Evolutionary conservation across 1,140 invertebrate genomes (phyloP), one percentile per base, ranked within the genome.

Genomic region (Solen grandis): DNA sequence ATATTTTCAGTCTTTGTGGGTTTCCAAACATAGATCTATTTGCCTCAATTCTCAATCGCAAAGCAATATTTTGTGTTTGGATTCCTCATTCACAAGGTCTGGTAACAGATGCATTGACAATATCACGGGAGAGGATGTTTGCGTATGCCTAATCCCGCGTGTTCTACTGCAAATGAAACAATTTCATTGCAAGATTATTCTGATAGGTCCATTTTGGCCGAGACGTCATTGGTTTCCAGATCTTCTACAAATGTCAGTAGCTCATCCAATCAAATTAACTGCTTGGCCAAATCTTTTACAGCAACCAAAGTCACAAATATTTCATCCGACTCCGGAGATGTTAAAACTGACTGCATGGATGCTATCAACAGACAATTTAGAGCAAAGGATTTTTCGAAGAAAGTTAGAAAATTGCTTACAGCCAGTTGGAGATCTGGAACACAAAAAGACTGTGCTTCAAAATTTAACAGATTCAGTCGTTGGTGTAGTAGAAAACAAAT

Each of bases 401-500:
- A 29, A 13, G n/a, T 29, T 62, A 46, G 41, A 62, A 55, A 70
- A 13, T 46, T 76, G 36, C 41, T 52, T 38, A 31, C 65, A 38
- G 63, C 72, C 5, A 68, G 36, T 22, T 69, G 72, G 65, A 31
- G 63, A 10, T 50, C 14, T 46, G 70, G 72, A 50, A 74, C 70
- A 52, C 50, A 74, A 10, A 69, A 69, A 50, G 55, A 69, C 29
- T 75, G 75, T 62, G 16, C 8, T 29, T 52, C 3, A 1, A 72
- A 77, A 65, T 76, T 76, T 54, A 60, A 55, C 50, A 36, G 25
- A 41, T 82, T 76, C 59, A 33, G 41, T 75, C 46, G 54, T 41
- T 82, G 80, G 72, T 82, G 63, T 82, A 62, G 27, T 79, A 13
- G n/a, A 70, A 60, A 54, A 46, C 0, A 81, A 75, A 36, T 68